Conservation (phyloP, 2,888 invertebrate genomes). For the Rhynchonema sp. region DNA sequence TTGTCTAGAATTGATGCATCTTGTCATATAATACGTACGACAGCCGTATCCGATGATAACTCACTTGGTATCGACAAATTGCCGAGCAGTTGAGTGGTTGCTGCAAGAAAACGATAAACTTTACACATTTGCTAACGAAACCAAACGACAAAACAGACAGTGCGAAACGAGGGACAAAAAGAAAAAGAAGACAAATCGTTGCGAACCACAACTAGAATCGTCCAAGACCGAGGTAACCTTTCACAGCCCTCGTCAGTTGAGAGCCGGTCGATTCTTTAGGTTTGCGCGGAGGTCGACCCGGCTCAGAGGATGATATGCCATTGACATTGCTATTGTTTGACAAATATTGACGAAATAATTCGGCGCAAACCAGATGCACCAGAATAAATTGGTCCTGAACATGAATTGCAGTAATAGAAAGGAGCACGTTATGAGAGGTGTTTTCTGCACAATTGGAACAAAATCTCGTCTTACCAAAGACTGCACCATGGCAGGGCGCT, state of each 20-base stretch:
- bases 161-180: not conserved
- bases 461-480: not conserved
- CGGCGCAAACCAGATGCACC: not conserved
- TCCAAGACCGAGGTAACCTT: too few relatives aligned
- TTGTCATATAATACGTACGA: too few relatives aligned
- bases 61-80: not conserved
- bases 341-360: not conserved
- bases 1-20: too few relatives aligned
- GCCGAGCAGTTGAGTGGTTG: not conserved
- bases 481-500: conserved; percentile 1
- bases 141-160: not conserved
- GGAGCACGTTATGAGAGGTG: not conserved
- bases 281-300: too few relatives aligned
- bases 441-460: too few relatives aligned
- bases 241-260: too few relatives aligned
- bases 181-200: not conserved
- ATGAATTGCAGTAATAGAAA: not conserved
- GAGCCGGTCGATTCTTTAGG: too few relatives aligned
- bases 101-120: not conserved
- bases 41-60: too few relatives aligned
- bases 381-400: not conserved
- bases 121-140: not conserved
- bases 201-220: not conserved
- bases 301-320: too few relatives aligned
- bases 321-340: too few relatives aligned